phyloP scores from a whole-genome alignment of 2,888 invertebrate species.

The Spisula subtruncata region DNA sequence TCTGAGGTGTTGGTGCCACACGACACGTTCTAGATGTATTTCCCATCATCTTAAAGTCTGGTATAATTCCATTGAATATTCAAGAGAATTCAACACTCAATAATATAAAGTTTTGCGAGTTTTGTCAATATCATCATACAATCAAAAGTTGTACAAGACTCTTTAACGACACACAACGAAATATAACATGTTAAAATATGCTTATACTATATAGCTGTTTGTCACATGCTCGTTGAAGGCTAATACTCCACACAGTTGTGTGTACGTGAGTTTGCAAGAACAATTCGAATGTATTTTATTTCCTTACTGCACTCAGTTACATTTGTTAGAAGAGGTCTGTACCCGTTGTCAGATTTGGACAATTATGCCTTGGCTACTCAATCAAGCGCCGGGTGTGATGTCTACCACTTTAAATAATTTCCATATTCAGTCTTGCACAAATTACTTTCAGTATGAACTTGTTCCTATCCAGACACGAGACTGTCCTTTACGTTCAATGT shows the following conservation, averaged over 20 bases:
- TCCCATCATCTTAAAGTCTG: background rate
- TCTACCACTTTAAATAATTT: background rate
- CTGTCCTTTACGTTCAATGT: background rate
- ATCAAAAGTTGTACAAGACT: too few relatives aligned
- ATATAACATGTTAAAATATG: too few relatives aligned
- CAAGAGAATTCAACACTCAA: background rate
- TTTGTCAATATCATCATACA: too few relatives aligned
- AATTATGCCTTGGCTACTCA: background rate
- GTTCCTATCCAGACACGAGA: background rate
- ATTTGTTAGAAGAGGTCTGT: background rate
- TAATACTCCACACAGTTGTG: too few relatives aligned
- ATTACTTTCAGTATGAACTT: background rate
- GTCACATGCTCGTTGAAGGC: too few relatives aligned
- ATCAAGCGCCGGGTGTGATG: background rate
- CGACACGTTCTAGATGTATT: conserved; percentile 2
- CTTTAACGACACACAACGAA: too few relatives aligned
- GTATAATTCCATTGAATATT: background rate
- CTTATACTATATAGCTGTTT: too few relatives aligned
- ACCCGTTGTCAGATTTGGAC: background rate
- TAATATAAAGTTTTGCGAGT: too few relatives aligned
- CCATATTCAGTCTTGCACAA: background rate
- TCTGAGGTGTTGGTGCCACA: background rate
- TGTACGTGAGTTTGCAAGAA: too few relatives aligned
- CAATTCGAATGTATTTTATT: too few relatives aligned
- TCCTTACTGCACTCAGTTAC: background rate